Percentiles rank a stretch among this genome's conserved stretches.
Evolutionary conservation across 2,888 invertebrate species (phyloP).

Genomic region (Chesias legatella): DNA sequence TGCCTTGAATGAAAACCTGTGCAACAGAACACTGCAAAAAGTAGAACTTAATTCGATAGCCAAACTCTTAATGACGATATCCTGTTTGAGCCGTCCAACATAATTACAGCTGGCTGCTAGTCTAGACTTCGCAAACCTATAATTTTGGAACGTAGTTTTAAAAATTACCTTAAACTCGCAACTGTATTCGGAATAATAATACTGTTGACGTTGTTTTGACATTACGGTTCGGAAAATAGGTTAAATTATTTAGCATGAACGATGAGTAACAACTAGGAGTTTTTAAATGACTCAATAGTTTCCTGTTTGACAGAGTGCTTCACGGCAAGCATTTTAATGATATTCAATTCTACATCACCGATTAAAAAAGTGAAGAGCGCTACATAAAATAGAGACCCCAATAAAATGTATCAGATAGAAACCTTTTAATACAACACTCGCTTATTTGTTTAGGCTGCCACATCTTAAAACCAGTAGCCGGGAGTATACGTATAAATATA

Average conservation of each 20-base stretch:
- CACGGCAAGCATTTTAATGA: not conserved
- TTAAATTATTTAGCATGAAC: slow-evolving; percentile 45
- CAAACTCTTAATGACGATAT: slow-evolving; percentile 52
- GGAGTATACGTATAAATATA: slow-evolving; percentile 58
- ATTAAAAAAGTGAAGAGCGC: slow-evolving; percentile 9
- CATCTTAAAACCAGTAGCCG: slow-evolving; percentile 76
- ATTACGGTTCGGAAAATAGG: slow-evolving; percentile 33
- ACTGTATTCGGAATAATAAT: slow-evolving; percentile 10
- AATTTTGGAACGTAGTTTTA: slow-evolving; percentile 15
- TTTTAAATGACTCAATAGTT: slow-evolving; percentile 41
- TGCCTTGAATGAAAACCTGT: not conserved
- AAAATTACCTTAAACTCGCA: not conserved
- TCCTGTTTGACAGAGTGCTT: slow-evolving; percentile 41
- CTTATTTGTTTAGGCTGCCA: slow-evolving; percentile 76
- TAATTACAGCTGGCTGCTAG: slow-evolving; percentile 47
- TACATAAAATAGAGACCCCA: slow-evolving; percentile 34
- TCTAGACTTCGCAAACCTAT: slow-evolving; percentile 23
- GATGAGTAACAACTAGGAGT: slow-evolving; percentile 39
- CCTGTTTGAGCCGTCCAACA: slow-evolving; percentile 59
- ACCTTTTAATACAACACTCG: slow-evolving; percentile 68
- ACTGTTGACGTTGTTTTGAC: too few relatives aligned
- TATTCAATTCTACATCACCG: not conserved
- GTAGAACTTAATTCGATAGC: slow-evolving; percentile 18
- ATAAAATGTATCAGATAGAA: slow-evolving; percentile 70
- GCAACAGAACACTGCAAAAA: slow-evolving; percentile 6